Conservation (phyloP, 2,797 vertebrate genomes). For the Rhinogobio ventralis region DNA sequence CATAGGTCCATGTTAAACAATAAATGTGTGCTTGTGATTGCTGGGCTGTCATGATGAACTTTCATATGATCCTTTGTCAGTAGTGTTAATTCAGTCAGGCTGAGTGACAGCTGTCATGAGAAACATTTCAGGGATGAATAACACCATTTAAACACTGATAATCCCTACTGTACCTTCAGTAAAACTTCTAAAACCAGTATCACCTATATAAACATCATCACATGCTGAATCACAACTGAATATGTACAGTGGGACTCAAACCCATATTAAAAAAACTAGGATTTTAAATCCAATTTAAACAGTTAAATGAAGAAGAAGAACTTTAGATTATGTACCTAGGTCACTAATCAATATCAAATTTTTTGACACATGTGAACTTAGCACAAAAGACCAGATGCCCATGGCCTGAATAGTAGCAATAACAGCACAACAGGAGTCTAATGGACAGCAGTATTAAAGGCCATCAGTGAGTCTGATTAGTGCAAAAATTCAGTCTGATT, state of each 20-base stretch:
- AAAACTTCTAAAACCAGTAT: not conserved
- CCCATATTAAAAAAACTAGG: not conserved
- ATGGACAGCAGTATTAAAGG: not conserved
- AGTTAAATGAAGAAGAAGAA: too few relatives aligned
- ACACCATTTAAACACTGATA: not conserved
- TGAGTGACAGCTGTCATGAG: not conserved
- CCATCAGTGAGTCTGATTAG: not conserved
- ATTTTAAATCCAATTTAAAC: not conserved
- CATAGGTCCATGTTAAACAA: not conserved
- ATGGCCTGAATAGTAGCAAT: not conserved
- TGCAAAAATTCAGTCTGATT: not conserved
- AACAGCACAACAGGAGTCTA: not conserved
- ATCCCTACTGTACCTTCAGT: not conserved
- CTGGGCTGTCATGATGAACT: not conserved
- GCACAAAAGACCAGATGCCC: not conserved
- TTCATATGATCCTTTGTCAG: not conserved
- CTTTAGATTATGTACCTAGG: not conserved
- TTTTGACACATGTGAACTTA: not conserved
- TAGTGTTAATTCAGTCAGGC: constrained; percentile 17
- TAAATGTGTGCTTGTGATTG: not conserved
- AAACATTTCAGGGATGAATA: not conserved
- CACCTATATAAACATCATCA: not conserved
- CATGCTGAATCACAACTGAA: not conserved
- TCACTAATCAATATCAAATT: not conserved
- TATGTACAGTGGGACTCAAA: not conserved